phyloP scores from a whole-genome alignment of 2,113 vertebrate species.

The Guaruba guarouba region DNA sequence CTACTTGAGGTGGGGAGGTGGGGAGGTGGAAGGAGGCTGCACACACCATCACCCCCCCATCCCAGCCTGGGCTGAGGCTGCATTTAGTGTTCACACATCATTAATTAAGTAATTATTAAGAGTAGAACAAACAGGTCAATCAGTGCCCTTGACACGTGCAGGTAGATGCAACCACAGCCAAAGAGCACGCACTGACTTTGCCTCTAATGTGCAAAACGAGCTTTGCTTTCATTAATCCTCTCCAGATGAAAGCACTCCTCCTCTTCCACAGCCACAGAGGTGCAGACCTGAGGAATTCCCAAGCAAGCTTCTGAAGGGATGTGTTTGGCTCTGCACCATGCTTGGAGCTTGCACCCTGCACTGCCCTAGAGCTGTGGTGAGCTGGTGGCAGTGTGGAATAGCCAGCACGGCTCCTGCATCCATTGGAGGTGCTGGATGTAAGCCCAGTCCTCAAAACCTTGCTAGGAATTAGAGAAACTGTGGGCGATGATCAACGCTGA shows the following conservation, averaged over 20 bases:
- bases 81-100: fast-evolving
- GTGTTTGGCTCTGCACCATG: neutral
- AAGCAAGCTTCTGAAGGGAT: fast-evolving
- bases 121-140: neutral
- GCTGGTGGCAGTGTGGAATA: neutral
- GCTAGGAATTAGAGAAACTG: neutral
- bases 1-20: neutral
- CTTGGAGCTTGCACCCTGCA: neutral
- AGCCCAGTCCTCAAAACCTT: neutral
- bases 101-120: neutral
- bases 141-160: neutral
- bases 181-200: neutral
- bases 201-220: fast-evolving
- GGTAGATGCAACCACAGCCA: neutral
- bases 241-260: neutral
- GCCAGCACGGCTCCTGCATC: fast-evolving
- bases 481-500: fast-evolving
- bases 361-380: neutral
- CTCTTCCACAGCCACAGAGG: neutral
- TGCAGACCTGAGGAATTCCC: neutral
- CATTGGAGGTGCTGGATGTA: fast-evolving
- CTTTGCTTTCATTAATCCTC: neutral
- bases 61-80: neutral
- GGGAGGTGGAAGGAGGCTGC: neutral
- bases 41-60: neutral